These are phyloP conservation scores for Cavia porcellus DNA, from an alignment of 2,113 vertebrate species.

Conservation along the genomic window DNA sequence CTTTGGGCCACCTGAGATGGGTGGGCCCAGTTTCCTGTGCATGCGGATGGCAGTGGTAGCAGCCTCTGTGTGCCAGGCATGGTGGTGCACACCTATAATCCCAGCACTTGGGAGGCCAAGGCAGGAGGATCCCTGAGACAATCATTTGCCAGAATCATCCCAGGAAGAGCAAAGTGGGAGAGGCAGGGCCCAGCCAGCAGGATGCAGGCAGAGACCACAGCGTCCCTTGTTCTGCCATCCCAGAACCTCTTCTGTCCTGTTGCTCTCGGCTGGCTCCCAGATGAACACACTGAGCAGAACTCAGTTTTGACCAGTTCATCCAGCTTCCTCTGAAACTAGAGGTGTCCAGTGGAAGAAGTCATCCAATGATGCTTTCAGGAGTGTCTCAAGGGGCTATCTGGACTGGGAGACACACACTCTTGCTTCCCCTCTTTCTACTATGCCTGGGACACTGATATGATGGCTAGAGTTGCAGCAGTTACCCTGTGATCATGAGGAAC, in stretches of 20 bases:
- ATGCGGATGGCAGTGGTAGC: too few relatives aligned
- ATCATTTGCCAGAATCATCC: neutral
- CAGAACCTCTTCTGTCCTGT: neutral
- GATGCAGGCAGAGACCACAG: neutral
- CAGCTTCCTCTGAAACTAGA: neutral
- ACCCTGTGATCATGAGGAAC: neutral
- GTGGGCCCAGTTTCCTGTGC: too few relatives aligned
- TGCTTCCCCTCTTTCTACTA: neutral
- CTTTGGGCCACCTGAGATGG: too few relatives aligned
- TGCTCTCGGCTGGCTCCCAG: neutral
- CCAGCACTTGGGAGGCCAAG: too few relatives aligned
- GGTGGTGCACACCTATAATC: too few relatives aligned
- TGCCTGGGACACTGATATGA: neutral
- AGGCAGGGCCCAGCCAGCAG: neutral
- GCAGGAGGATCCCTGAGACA: neutral
- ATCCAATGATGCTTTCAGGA: fast-evolving
- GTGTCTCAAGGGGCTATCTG: neutral
- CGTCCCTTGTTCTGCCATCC: neutral
- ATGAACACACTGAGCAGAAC: neutral
- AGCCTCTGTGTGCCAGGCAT: too few relatives aligned
- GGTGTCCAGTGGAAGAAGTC: too few relatives aligned
- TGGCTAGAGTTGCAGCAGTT: neutral
- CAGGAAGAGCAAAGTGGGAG: neutral
- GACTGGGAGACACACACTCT: neutral
- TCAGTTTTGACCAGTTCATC: neutral